Evolutionary conservation across 2,797 vertebrate species (phyloP).

Genomic region (Pantherophis vulpinus): DNA sequence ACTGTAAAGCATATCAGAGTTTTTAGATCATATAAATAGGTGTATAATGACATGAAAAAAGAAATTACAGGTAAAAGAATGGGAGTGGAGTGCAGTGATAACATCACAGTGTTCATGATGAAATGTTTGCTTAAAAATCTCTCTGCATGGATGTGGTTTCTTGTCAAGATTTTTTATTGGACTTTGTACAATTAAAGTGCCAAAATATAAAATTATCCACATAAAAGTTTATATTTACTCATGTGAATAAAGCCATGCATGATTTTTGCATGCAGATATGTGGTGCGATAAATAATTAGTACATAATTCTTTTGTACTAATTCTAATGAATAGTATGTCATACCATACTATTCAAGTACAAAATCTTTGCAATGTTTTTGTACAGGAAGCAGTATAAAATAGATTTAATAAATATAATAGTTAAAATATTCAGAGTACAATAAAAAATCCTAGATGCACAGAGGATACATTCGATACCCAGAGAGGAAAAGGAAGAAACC

Average conservation of each 20-base stretch:
- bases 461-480: conserved; percentile 24
- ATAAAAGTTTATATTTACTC: conserved; percentile 40
- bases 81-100: conserved; percentile 58
- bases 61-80: conserved; percentile 53
- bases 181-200: conserved; percentile 49
- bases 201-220: conserved; percentile 54
- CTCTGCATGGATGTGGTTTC: conserved; percentile 88
- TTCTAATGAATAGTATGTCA: conserved; percentile 45
- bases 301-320: conserved; percentile 43
- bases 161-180: conserved; percentile 36
- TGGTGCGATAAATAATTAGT: conserved; percentile 43
- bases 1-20: conserved; percentile 74
- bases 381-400: background rate
- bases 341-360: background rate
- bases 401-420: conserved; percentile 28
- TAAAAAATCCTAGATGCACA: conserved; percentile 5
- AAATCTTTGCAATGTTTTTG: conserved; percentile 29
- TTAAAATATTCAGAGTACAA: conserved; percentile 39
- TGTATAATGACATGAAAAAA: conserved; percentile 67
- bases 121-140: conserved; percentile 63
- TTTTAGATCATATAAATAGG: conserved; percentile 66
- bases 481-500: background rate
- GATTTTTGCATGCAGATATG: conserved; percentile 53
- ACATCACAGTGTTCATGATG: conserved; percentile 67
- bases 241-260: conserved; percentile 38